Base-by-base conservation (phyloP, 1,140 invertebrate genomes). In the Apis laboriosa region DNA sequence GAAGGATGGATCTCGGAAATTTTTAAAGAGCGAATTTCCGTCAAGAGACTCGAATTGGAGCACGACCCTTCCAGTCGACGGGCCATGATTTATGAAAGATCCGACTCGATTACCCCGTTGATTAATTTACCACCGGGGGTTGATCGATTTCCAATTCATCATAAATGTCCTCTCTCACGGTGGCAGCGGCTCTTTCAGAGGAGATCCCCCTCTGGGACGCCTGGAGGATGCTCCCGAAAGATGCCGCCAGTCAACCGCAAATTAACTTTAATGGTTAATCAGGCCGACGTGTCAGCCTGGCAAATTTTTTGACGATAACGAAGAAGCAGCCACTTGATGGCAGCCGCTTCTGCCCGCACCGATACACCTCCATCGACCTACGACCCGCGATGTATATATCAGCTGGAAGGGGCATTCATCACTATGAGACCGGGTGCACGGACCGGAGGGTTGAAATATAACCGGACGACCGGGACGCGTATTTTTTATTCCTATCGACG, bases 211-310 rank as follows among this genome's bases (percentile, higher is more conserved):
- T 34, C 19, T 43, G 58, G 73, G 56, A 74, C 60, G 53, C 71
- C 49, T 13, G 21, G 24, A 72, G 77, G 72, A 82, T 56, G 82
- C 75, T 60, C 74, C 56, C 66, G 66, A 87, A 86, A 86, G 86
- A 76, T 79, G 84, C 80, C 63, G 66, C 61, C 49, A 34, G 70
- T 61, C 56, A 74, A 66, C 77, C 74, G 72, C 67, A 68, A 81
- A 88, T 83, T 86, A 83, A 91, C 79, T 89, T 89, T 88, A 89
- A 91, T 88, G 67, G 86, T 86, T 90, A 90, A 90, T 90, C 89
- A 76, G 63, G 70, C 28, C 76, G 77, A 51, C 76, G 79, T 83
- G 88, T 85, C 88, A 63, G 63, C 55, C 63, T 84, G 86, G 72
- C 84, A 85, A 89, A 90, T 90, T 89, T 91, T 87, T 86, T 73